Evolutionary conservation across 2,113 vertebrate genomes (phyloP), one percentile per base, ranked within the genome.

Genomic region (Saimiri boliviensis): DNA sequence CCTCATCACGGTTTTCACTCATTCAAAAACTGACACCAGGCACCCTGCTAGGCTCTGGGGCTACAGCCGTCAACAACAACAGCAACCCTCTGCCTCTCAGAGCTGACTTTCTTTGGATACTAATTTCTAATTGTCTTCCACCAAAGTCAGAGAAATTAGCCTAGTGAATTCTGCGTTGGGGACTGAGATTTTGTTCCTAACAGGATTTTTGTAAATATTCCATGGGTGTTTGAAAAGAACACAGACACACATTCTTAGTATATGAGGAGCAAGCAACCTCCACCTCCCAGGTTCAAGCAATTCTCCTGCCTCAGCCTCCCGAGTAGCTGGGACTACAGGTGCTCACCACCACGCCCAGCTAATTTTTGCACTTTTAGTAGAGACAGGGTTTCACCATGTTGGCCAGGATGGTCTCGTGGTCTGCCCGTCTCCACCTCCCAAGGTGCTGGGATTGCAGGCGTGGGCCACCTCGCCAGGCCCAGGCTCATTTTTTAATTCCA

Each of bases 211-310:
- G 35, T 70, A 7, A 54, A 1, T 12, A 21, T 52, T 32, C 23
- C 23, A 3, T 0, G 2, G 40, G 23, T 9, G 5, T 45, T 52
- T 37, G 37, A 8, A 16, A 71, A 60, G 60, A 23, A 76, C 27
- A 9, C 32, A 4, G 0, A 35, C 52, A 47, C 11, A 2, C 8
- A 32, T 12, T 13, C 14, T 1, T 27, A 70, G 23, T 3, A 20
- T 2, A 21, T 1, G 0, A 25, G 81, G 20, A 58, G 45, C 1
- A 19, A 19, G 60, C 60, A 13, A 63, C 5, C 27, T 63, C 27
- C 27, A 27, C 27, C 60, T 63, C 60, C 27, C 27, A 0, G 60
- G 60, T 63, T 63, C 27, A 14, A 63, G 27, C 1, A 2, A 63
- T 63, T 63, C 60, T 63, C 12, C 60, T 32, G 27, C 60, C 12